phyloP scores from a whole-genome alignment of 1,140 invertebrate species.

The Drosophila dunni region DNA sequence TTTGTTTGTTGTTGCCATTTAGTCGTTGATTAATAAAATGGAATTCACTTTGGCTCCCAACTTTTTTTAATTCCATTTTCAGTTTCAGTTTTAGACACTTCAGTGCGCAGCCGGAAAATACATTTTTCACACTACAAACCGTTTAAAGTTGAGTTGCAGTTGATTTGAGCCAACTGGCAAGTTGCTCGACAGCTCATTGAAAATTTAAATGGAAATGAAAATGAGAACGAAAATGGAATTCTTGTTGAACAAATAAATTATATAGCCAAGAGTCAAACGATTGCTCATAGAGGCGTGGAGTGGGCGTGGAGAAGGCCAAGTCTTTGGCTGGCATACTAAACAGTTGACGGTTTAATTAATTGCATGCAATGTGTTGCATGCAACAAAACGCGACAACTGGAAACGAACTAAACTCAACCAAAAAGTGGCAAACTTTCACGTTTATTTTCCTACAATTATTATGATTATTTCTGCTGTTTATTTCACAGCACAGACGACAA shows the following conservation, averaged over 20 bases:
- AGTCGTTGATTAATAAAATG: conserved; percentile 16
- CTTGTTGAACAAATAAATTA: conserved; percentile 33
- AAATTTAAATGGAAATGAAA: conserved; percentile 43
- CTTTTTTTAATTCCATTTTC: not conserved
- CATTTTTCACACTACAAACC: conserved; percentile 13
- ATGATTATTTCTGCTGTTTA: conserved; percentile 13
- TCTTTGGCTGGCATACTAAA: conserved; percentile 18
- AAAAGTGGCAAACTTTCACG: conserved; percentile 12
- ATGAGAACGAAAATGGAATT: conserved; percentile 39
- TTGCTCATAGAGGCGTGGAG: not conserved
- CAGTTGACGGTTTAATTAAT: conserved; percentile 48
- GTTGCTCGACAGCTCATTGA: conserved; percentile 24
- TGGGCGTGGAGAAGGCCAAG: not conserved
- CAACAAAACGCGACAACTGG: conserved; percentile 13
- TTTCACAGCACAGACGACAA: not conserved
- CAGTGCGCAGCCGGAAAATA: not conserved
- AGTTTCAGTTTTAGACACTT: not conserved
- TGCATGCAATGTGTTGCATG: conserved; percentile 32
- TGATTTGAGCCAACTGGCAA: conserved; percentile 3
- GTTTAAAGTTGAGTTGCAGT: conserved; percentile 1
- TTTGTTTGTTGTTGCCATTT: conserved; percentile 4
- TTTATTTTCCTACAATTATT: conserved; percentile 38
- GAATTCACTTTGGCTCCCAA: conserved; percentile 2
- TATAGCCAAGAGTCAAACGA: not conserved
- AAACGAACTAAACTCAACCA: conserved; percentile 2